Evolutionary conservation across 1,140 invertebrate species (phyloP).

Genomic region (Pseudomyrmex concolor): DNA sequence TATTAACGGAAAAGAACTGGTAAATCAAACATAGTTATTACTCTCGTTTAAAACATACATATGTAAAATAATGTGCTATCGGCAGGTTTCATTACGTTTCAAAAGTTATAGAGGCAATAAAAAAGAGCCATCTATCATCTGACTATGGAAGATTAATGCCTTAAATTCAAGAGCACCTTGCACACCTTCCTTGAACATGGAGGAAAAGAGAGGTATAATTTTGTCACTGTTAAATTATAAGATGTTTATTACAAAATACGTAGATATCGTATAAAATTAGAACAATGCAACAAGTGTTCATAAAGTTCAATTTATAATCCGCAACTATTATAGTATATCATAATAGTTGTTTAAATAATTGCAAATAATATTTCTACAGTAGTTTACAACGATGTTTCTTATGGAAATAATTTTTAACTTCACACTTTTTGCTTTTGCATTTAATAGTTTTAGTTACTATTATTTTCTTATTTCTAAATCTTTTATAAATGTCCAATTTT

Average conservation of each 20-base stretch:
- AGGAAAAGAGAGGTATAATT: slow-evolving; percentile 6
- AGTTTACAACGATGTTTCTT: too few relatives aligned
- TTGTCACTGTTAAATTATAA: too few relatives aligned
- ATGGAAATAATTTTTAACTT: background rate
- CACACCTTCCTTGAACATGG: background rate
- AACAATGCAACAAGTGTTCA: too few relatives aligned
- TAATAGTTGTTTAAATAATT: too few relatives aligned
- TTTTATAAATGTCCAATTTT: background rate
- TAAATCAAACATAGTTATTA: slow-evolving; percentile 69
- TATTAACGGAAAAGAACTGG: slow-evolving; percentile 90
- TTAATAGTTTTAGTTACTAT: background rate
- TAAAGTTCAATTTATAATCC: too few relatives aligned
- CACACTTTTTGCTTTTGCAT: background rate
- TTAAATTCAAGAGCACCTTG: slow-evolving; percentile 73
- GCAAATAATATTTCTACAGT: too few relatives aligned
- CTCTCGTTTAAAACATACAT: background rate
- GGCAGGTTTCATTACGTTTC: slow-evolving; percentile 90
- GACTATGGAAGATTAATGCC: slow-evolving; percentile 93
- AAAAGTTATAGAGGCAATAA: slow-evolving; percentile 93
- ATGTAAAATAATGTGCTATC: slow-evolving; percentile 30
- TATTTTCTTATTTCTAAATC: background rate
- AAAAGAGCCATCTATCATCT: slow-evolving; percentile 92
- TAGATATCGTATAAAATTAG: slow-evolving; percentile 20
- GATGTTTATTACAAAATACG: too few relatives aligned
- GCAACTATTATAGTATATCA: too few relatives aligned